phyloP scores from a whole-genome alignment of 2,888 invertebrate species.

The Falcaria lacertinaria region DNA sequence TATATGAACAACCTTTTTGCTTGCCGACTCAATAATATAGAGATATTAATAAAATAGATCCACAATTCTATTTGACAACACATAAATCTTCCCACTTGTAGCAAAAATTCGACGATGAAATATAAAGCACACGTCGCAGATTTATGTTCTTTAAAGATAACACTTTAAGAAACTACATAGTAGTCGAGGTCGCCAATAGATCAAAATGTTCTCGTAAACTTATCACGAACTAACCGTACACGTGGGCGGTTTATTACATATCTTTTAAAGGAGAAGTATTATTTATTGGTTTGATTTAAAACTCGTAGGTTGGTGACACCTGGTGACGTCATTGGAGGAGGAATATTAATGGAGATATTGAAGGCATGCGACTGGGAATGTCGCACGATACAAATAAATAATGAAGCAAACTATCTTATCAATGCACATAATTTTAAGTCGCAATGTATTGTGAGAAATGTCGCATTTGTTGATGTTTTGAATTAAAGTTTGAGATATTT shows the following conservation, averaged over 20 bases:
- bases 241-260: slow-evolving; percentile 32
- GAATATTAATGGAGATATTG: slow-evolving; percentile 11
- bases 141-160: slow-evolving; percentile 6
- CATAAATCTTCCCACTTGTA: slow-evolving; percentile 7
- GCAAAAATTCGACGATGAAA: not conserved
- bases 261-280: slow-evolving; percentile 20
- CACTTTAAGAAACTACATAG: slow-evolving; percentile 1
- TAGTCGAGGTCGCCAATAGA: slow-evolving; percentile 3
- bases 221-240: slow-evolving; percentile 34
- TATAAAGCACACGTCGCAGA: not conserved
- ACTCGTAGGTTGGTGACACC: slow-evolving; percentile 9
- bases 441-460: not conserved
- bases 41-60: too few species aligned
- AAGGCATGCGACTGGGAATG: not conserved
- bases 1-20: too few species aligned
- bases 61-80: not conserved
- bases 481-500: too few species aligned
- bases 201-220: slow-evolving; percentile 16
- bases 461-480: too few species aligned
- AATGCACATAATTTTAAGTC: not conserved
- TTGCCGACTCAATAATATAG: too few species aligned
- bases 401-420: slow-evolving; percentile 1
- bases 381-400: not conserved
- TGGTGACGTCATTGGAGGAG: slow-evolving; percentile 28
- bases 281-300: slow-evolving; percentile 31